Conservation (phyloP, 1,140 invertebrate species). For the Neomicropteryx cornuta region DNA sequence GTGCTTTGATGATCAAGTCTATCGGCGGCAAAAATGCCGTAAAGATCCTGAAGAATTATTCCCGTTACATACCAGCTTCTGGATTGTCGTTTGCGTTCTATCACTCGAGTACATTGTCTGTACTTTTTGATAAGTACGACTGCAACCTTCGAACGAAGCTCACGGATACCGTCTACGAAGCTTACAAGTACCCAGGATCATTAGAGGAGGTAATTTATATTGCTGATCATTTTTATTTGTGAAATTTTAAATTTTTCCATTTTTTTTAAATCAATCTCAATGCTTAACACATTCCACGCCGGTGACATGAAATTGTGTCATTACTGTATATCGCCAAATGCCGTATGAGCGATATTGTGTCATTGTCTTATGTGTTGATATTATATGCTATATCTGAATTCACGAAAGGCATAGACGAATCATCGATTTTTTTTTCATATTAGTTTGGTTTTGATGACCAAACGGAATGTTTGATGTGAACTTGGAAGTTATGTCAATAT, state of each 20-base stretch:
- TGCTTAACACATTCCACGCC: background rate
- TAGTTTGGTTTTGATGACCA: no score
- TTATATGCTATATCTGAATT: background rate
- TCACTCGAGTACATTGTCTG: slow-evolving; percentile 28
- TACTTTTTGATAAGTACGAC: slow-evolving; percentile 33
- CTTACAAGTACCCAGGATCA: slow-evolving; percentile 29
- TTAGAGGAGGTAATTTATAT: slow-evolving; percentile 25
- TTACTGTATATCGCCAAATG: background rate
- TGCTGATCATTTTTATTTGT: slow-evolving; percentile 5
- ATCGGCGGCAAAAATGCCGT: slow-evolving; percentile 34
- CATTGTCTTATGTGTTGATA: background rate
- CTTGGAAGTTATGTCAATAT: no score
- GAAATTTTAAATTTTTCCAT: background rate
- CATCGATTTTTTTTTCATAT: no score
- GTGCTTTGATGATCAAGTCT: slow-evolving; percentile 33
- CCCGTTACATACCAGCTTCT: slow-evolving; percentile 25
- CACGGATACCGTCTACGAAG: slow-evolving; percentile 31
- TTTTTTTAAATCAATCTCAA: background rate
- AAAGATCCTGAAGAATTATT: slow-evolving; percentile 28
- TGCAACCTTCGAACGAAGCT: slow-evolving; percentile 22
- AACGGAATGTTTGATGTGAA: no score
- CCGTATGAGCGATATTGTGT: background rate
- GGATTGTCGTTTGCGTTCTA: slow-evolving; percentile 34
- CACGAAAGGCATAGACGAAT: background rate
- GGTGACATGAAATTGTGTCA: background rate